Evolutionary conservation across 1,140 invertebrate genomes (phyloP).

Genomic region (Lerema accius): DNA sequence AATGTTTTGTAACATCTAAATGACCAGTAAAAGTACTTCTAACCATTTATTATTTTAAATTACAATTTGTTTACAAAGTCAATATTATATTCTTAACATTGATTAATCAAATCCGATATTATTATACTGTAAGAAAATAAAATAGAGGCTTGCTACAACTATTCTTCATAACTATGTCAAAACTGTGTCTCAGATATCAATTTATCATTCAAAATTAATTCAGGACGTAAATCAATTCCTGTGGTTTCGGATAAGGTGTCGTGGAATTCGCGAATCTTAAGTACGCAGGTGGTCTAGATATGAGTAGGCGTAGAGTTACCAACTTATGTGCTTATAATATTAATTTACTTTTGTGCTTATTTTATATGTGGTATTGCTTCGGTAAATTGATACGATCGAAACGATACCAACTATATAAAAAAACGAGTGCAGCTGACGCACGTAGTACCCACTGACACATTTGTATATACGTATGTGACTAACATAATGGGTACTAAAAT

Average conservation of each 20-base stretch:
- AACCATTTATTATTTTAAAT: conserved; percentile 16
- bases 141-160: conserved; percentile 5
- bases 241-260: conserved; percentile 17
- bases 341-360: conserved; percentile 3
- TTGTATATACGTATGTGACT: no score
- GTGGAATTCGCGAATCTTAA: conserved; percentile 4
- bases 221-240: conserved; percentile 21
- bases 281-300: conserved; percentile 1
- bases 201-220: conserved; percentile 30
- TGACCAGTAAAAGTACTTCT: conserved; percentile 12
- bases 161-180: conserved; percentile 25
- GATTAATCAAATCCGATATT: no score
- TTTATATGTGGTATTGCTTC: not conserved
- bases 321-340: no score
- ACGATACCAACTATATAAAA: no score
- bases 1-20: conserved; percentile 15
- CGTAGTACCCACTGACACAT: no score
- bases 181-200: conserved; percentile 21
- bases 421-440: no score
- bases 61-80: not conserved
- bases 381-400: conserved; percentile 2
- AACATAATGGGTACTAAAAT: no score
- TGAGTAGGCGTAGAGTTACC: conserved; percentile 7
- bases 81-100: not conserved
- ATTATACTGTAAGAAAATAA: not conserved